A percentile compares a stretch with the other conserved stretches of the same genome.
These are phyloP conservation scores for Enteromius unitaeniatus DNA, from an alignment of 2,797 vertebrate species.

Conservation along the genomic window DNA sequence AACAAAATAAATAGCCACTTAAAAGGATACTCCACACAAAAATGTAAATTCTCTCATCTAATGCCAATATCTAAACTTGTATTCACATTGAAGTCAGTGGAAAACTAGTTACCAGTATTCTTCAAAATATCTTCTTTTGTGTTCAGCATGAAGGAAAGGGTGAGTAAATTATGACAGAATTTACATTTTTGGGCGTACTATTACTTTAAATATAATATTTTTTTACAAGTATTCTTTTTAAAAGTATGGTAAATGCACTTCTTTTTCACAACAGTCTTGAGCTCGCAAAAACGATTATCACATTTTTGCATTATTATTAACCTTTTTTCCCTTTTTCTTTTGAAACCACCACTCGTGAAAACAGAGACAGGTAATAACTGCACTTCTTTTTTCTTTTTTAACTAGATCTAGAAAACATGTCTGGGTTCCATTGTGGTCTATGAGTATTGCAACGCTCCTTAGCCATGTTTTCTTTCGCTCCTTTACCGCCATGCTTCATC, in stretches of 20 bases:
- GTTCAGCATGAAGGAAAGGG: background rate
- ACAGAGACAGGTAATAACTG: slow-evolving; percentile 90
- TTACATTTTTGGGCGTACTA: background rate
- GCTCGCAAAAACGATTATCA: background rate
- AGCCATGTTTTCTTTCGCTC: slow-evolving; percentile 40
- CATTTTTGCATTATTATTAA: slow-evolving; percentile 52
- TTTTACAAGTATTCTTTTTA: background rate
- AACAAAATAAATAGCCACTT: background rate
- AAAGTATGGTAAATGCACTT: background rate
- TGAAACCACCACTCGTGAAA: slow-evolving; percentile 72
- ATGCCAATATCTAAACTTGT: background rate
- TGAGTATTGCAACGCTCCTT: slow-evolving; percentile 4
- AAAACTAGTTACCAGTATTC: background rate
- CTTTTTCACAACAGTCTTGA: background rate
- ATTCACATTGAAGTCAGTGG: background rate
- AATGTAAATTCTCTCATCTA: background rate
- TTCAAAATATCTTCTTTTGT: background rate
- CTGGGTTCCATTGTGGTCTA: slow-evolving; percentile 21
- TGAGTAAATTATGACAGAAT: background rate
- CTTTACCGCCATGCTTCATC: slow-evolving; percentile 20
- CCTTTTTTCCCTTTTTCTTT: slow-evolving; percentile 65
- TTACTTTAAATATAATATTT: background rate
- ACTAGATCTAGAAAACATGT: slow-evolving; percentile 44
- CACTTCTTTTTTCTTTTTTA: slow-evolving; percentile 51
- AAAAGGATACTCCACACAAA: background rate